phyloP scores from a whole-genome alignment of 2,113 vertebrate species.

The Clarias magur region DNA sequence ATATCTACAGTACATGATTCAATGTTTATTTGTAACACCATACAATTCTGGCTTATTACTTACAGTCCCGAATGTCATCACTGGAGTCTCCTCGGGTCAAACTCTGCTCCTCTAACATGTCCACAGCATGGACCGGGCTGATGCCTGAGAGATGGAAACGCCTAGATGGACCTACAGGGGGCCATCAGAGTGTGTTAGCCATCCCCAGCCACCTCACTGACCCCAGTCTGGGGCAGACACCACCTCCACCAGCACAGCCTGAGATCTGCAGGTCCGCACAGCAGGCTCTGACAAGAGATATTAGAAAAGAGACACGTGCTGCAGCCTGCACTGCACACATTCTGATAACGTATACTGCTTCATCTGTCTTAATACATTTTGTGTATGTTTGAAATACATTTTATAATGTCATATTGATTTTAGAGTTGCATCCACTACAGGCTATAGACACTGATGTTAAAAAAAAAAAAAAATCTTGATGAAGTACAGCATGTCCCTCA shows the following conservation, averaged over 20 bases:
- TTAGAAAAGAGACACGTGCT: conserved; percentile 57
- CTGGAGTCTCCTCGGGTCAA: background rate
- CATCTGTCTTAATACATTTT: background rate
- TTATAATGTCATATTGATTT: background rate
- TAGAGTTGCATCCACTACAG: background rate
- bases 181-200: conserved; percentile 76
- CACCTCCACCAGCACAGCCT: conserved; percentile 61
- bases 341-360: conserved; percentile 1
- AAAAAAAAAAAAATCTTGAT: background rate
- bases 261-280: conserved; percentile 64
- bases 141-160: conserved; percentile 51
- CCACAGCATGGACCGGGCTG: conserved; percentile 31
- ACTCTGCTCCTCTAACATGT: conserved; percentile 2
- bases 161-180: conserved; percentile 65
- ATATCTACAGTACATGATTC: background rate
- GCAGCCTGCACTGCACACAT: conserved; percentile 61
- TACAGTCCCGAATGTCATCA: background rate
- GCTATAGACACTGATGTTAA: background rate
- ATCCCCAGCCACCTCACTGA: conserved; percentile 30
- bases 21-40: background rate
- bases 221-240: conserved; percentile 61
- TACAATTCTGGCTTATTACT: background rate
- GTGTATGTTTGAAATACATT: background rate
- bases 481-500: background rate
- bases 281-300: conserved; percentile 72